These are phyloP conservation scores for Sebastes cheni DNA, from an alignment of 2,797 vertebrate genomes.

Conservation along the genomic window DNA sequence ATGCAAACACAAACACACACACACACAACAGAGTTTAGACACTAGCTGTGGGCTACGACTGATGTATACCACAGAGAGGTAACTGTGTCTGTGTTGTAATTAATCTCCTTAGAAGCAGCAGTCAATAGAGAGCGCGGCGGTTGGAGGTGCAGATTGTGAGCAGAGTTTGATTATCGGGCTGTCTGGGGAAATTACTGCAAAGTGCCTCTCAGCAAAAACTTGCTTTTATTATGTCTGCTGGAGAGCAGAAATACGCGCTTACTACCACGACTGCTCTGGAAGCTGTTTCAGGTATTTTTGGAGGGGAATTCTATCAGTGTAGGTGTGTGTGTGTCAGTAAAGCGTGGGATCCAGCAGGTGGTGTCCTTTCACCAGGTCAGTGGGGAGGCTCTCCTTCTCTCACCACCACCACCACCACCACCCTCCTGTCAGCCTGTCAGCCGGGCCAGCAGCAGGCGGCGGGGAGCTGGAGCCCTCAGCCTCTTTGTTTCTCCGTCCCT, in stretches of 20 bases:
- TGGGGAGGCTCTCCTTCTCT: constrained; percentile 68
- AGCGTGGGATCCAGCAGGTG: constrained; percentile 89
- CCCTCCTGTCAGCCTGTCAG: constrained; percentile 35
- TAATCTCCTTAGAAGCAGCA: constrained; percentile 74
- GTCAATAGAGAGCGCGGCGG: constrained; percentile 62
- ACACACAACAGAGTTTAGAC: constrained; percentile 58
- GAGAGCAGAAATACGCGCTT: constrained; percentile 40
- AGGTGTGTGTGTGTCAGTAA: constrained; percentile 66
- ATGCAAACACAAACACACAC: constrained; percentile 65
- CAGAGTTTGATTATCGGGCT: constrained; percentile 67
- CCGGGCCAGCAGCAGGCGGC: constrained; percentile 48
- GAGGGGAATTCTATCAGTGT: constrained; percentile 1
- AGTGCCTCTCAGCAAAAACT: constrained; percentile 73
- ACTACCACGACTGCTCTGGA: constrained; percentile 8
- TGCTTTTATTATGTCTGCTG: constrained; percentile 59
- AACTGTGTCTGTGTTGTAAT: constrained; percentile 71
- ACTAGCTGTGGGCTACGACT: constrained; percentile 73
- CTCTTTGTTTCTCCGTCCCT: constrained; percentile 1
- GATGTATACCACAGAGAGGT: constrained; percentile 68
- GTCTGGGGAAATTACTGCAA: constrained; percentile 78
- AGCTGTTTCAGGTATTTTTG: constrained; percentile 26
- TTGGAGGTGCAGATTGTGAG: constrained; percentile 65
- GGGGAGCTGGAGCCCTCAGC: constrained; percentile 18
- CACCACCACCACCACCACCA: not conserved
- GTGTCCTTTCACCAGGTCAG: constrained; percentile 91